Evolutionary conservation across 2,888 invertebrate genomes (phyloP), one percentile per base, ranked within the genome.

Genomic region (Tipula vernalis): DNA sequence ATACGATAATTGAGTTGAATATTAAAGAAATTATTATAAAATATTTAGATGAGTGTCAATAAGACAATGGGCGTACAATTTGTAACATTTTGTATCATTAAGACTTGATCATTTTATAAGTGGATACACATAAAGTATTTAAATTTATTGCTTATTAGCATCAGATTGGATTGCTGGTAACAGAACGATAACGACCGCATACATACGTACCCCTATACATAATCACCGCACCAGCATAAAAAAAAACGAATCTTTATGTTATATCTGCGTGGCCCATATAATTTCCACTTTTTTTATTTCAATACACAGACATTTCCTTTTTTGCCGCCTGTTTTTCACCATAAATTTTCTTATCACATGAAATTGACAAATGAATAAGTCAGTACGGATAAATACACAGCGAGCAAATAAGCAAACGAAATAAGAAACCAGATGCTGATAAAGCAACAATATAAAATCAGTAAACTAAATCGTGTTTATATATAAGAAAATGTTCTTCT

Each of bases 331-430:
- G 71, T 28, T 71, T 28, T 28, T 71, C 71, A 71, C 71, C 71
- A 71, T 71, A 71, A 71, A 71, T 71, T 71, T 71, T 71, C 71
- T 71, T 71, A 71, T 71, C 71, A 71, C 71, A 71, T 71, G 71
- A 71, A 71, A 71, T 71, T 71, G 71, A 71, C 71, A 71, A 71
- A 71, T 71, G 71, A 71, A 71, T 71, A 71, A 71, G 3, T 71
- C 71, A 2, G 71, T 28, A 28, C 18, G 28, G 0, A 10, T 71
- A 28, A 3, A 28, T 1, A 71, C 18, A 71, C 8, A 39, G 10
- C 8, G 71, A 28, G 71, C 8, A 28, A 71, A 15, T 2, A 28
- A 28, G 71, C 8, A 28, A 71, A 15, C 5, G 51, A 71, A 71
- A 71, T 28, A 71, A 28, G 8, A 28, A 71, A 71, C n/a, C 71